phyloP scores from a whole-genome alignment of 2,113 vertebrate genomes.

The Mormoops blainvillei region DNA sequence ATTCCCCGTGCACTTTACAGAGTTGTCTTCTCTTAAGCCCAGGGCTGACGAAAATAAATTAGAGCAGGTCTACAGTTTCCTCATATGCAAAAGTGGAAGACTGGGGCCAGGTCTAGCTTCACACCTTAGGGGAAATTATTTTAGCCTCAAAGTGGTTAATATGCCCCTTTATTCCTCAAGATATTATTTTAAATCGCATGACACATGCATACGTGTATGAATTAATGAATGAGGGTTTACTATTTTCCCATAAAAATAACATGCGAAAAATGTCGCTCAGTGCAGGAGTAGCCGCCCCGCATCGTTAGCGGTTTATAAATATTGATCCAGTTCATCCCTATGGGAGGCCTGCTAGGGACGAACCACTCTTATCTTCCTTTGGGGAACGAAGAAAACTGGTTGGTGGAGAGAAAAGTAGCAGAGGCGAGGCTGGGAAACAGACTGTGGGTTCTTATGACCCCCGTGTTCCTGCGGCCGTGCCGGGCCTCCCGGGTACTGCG shows the following conservation, averaged over 20 bases:
- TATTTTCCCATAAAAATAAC: neutral
- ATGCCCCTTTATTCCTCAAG: neutral
- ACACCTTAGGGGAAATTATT: neutral
- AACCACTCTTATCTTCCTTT: neutral
- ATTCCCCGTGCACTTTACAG: neutral
- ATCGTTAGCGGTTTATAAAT: neutral
- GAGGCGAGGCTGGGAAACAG: neutral
- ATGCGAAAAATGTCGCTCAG: neutral
- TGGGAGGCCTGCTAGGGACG: neutral
- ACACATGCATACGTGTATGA: neutral
- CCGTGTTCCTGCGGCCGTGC: rapidly evolving
- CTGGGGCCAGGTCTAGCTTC: neutral
- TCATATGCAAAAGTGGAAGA: neutral
- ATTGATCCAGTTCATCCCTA: neutral
- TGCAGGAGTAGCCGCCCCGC: neutral
- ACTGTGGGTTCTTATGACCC: neutral
- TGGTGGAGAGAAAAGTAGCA: neutral
- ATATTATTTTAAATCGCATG: neutral
- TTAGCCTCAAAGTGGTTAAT: neutral
- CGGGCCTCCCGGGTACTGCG: rapidly evolving
- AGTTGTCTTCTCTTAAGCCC: neutral
- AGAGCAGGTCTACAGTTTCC: neutral
- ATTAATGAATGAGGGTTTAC: neutral
- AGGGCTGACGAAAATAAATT: neutral
- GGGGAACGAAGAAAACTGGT: neutral